Evolutionary conservation across 2,113 vertebrate species (phyloP), one percentile per base, ranked within the genome.

Genomic region (Acanthochromis polyacanthus): DNA sequence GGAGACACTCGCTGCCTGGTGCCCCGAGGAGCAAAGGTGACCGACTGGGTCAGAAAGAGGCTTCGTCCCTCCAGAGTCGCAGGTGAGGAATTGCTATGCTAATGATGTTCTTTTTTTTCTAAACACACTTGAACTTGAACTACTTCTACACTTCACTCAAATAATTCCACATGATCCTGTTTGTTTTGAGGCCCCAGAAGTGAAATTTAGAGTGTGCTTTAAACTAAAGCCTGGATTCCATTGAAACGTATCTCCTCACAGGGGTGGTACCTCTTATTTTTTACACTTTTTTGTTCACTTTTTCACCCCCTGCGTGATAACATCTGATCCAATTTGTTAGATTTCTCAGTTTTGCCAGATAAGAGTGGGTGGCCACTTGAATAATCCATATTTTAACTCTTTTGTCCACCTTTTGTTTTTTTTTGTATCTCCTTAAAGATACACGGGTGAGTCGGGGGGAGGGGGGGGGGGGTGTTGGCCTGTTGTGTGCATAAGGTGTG

Each of bases 301-400:
- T 52, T 14, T 79, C 32, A 23, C 25, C 80, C 66, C 40, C 53
- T 79, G 46, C 72, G 78, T 82, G 46, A 77, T 57, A 85, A 63
- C 46, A 59, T 74, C 80, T 93, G 83, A 92, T 91, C 91, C 85
- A 93, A 91, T 91, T 92, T 92, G 87, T 90, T 74, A 58, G 76
- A 91, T 90, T 90, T 82, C 91, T 87, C 48, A 38, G 82, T 89
- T 88, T 88, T 86, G 72, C 71, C 57, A 85, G 82, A 90, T 88
- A 86, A 89, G 78, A 80, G 63, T 72, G 65, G 85, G 71, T 82
- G 83, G 77, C 73, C 72, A 79, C 79, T 92, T 91, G 82, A 91
- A 84, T 93, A 89, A 91, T 92, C 80, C 91, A 88, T 89, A 87
- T 86, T 94, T 93, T 82, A 92, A 94, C 92, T 90, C 86, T 76